Evolutionary conservation across 1,140 invertebrate species (phyloP).

Genomic region (Temnothorax nylanderi): DNA sequence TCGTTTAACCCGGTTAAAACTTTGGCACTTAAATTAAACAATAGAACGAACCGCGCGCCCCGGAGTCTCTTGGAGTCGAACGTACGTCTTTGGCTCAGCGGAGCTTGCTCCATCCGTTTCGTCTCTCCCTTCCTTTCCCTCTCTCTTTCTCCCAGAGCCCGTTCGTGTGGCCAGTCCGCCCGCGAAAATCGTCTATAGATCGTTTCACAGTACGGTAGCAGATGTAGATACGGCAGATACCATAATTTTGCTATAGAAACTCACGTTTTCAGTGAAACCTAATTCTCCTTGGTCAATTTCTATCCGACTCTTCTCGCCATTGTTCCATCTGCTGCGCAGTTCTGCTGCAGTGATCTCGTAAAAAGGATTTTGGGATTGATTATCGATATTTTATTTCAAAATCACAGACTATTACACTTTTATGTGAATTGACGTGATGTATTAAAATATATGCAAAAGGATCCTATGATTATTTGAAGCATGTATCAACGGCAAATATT

Average conservation of each 20-base stretch:
- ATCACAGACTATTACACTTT: not conserved
- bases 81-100: constrained; percentile 74
- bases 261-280: constrained; percentile 27
- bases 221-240: constrained; percentile 31
- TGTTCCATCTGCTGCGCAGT: not conserved
- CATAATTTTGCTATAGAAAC: constrained; percentile 58
- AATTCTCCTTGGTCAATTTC: constrained; percentile 33
- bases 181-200: constrained; percentile 43
- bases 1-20: constrained; percentile 81
- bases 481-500: not conserved
- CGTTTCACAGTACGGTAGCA: not conserved
- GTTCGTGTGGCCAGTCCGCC: constrained; percentile 20
- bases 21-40: constrained; percentile 84
- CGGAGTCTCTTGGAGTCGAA: constrained; percentile 66
- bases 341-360: not conserved
- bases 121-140: constrained; percentile 19
- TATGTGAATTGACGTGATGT: not conserved
- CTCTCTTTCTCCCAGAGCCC: not conserved
- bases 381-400: not conserved
- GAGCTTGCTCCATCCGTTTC: constrained; percentile 25
- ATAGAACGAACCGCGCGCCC: constrained; percentile 78
- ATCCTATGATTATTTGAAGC: not conserved
- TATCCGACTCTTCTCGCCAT: not conserved
- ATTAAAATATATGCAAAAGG: not conserved
- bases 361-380: not conserved